These are phyloP conservation scores for Saccostrea cuccullata DNA, from an alignment of 1,140 invertebrate genomes.

Conservation along the genomic window DNA sequence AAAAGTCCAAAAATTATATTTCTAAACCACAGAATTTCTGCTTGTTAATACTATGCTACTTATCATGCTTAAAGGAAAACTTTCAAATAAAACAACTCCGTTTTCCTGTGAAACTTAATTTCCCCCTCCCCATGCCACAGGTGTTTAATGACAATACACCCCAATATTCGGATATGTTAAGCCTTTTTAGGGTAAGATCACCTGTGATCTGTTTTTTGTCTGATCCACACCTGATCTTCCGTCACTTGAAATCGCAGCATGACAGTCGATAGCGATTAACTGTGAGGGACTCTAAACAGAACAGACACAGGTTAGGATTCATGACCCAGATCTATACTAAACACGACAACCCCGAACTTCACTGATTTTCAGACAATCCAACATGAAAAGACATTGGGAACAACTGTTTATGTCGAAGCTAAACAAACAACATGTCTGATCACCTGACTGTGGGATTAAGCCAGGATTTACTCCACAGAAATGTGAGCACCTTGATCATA, in stretches of 20 bases:
- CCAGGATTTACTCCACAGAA: neutral
- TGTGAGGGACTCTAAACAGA: neutral
- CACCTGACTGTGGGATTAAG: neutral
- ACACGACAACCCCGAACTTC: neutral
- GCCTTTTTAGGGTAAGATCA: neutral
- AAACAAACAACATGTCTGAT: neutral
- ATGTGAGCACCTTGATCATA: neutral
- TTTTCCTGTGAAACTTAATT: too few species aligned
- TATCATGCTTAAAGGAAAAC: too few species aligned
- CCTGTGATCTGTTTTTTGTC: neutral
- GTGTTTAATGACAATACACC: slow-evolving; percentile 22
- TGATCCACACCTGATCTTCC: neutral
- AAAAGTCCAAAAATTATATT: neutral
- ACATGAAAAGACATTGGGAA: slow-evolving; percentile 15
- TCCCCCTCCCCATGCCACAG: neutral
- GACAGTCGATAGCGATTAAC: neutral
- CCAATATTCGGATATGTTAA: neutral
- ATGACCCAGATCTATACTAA: neutral
- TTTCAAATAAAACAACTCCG: too few species aligned
- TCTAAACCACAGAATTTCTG: neutral
- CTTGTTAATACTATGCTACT: neutral
- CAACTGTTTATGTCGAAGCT: slow-evolving; percentile 12
- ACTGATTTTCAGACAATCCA: neutral
- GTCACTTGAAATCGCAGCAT: neutral
- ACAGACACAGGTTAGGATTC: neutral